Percentiles rank a stretch among this genome's conserved stretches.
Evolutionary conservation across 2,113 vertebrate species (phyloP).

Genomic region (Poeciliopsis occidentalis): DNA sequence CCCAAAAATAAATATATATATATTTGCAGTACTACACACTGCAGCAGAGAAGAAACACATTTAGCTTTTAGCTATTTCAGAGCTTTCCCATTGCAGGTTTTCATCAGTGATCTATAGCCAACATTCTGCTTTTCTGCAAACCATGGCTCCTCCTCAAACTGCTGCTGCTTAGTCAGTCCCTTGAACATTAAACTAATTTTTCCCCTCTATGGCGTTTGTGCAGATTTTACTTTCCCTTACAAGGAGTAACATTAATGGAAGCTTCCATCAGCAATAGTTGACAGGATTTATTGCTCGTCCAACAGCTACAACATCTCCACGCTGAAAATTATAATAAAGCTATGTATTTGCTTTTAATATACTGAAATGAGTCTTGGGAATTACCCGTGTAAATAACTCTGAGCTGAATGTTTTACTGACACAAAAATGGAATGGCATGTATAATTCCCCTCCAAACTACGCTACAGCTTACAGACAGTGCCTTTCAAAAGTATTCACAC

Average conservation of each 20-base stretch:
- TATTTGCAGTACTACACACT: neutral
- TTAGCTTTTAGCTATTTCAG: neutral
- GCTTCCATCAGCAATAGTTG: slow-evolving; percentile 42
- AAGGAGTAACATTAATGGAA: slow-evolving; percentile 20
- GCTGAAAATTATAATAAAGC: slow-evolving; percentile 15
- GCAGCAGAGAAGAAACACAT: neutral
- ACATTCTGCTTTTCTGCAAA: slow-evolving; percentile 53
- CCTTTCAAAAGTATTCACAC: too few relatives aligned
- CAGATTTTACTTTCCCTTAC: slow-evolving; percentile 39
- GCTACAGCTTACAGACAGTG: too few relatives aligned
- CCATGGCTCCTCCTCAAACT: slow-evolving; percentile 30
- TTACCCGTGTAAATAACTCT: slow-evolving; percentile 29
- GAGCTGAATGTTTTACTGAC: slow-evolving; percentile 7
- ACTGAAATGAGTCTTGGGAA: slow-evolving; percentile 15
- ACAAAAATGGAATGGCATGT: neutral
- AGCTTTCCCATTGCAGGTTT: slow-evolving; percentile 7
- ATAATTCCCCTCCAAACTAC: too few relatives aligned
- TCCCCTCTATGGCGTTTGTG: slow-evolving; percentile 26
- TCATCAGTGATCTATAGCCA: slow-evolving; percentile 45
- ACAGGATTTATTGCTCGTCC: slow-evolving; percentile 25
- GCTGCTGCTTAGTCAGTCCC: slow-evolving; percentile 61
- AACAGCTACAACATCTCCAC: neutral
- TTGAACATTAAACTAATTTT: slow-evolving; percentile 67
- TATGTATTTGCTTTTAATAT: slow-evolving; percentile 32
- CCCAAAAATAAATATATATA: neutral